Conservation (phyloP, 2,113 vertebrate genomes). For the Cynocephalus volans region DNA sequence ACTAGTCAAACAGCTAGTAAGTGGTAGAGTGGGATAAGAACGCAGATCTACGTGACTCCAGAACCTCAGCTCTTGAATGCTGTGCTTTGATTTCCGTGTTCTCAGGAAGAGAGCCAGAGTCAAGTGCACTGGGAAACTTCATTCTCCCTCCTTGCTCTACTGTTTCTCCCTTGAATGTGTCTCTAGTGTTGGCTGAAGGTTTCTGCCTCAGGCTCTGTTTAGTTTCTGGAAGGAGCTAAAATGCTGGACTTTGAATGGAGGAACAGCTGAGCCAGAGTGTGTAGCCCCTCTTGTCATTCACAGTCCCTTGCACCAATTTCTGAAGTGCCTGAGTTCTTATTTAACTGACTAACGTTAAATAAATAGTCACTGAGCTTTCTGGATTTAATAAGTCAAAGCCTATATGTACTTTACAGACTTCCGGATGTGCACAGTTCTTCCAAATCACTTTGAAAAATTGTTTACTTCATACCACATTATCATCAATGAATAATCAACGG, state of each 20-base stretch:
- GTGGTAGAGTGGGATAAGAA: background rate
- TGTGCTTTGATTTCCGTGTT: background rate
- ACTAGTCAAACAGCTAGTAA: background rate
- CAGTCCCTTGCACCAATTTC: background rate
- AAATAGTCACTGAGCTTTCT: background rate
- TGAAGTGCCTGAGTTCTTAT: background rate
- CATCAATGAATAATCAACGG: background rate
- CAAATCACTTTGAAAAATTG: constrained; percentile 5
- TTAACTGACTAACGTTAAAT: background rate
- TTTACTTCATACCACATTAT: background rate
- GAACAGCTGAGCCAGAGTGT: background rate
- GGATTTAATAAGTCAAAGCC: background rate
- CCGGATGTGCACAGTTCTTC: background rate
- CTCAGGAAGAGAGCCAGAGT: background rate
- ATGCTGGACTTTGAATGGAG: background rate
- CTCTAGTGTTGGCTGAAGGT: background rate
- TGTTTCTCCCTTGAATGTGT: background rate
- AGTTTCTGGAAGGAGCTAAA: constrained; percentile 9
- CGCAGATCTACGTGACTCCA: background rate
- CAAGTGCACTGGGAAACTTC: background rate
- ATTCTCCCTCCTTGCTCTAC: background rate
- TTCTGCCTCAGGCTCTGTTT: background rate
- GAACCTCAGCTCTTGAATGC: background rate
- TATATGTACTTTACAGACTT: background rate
- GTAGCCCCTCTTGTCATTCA: background rate